These are phyloP conservation scores for Fragum sueziense DNA, from an alignment of 2,888 invertebrate species.

Conservation along the genomic window DNA sequence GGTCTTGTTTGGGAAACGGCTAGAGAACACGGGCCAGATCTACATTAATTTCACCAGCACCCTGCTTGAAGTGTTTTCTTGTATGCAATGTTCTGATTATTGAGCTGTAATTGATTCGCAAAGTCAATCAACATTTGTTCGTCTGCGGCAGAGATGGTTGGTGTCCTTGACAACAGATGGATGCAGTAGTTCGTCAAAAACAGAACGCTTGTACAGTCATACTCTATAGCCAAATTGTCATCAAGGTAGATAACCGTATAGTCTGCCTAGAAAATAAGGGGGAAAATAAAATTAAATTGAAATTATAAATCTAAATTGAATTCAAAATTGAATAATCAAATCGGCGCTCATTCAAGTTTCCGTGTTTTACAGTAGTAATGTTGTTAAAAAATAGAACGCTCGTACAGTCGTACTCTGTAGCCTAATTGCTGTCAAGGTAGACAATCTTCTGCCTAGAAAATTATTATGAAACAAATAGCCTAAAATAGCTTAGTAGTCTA, in stretches of 20 bases:
- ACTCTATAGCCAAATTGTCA: conserved; percentile 69
- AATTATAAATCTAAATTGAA: too few species aligned
- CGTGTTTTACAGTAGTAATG: too few species aligned
- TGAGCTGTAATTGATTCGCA: conserved; percentile 62
- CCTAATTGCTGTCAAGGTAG: too few species aligned
- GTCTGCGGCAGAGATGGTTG: conserved; percentile 54
- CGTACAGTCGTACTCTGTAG: too few species aligned
- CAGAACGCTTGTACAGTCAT: conserved; percentile 68
- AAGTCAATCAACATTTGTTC: conserved; percentile 57
- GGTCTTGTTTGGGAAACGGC: not conserved
- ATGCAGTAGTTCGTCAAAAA: conserved; percentile 73
- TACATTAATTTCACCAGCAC: conserved; percentile 83
- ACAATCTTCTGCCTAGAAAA: too few species aligned
- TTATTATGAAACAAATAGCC: too few species aligned
- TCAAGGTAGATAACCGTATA: conserved; percentile 68
- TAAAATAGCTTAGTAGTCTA: too few species aligned
- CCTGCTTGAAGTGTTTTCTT: conserved; percentile 61
- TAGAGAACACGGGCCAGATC: not conserved
- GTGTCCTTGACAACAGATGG: conserved; percentile 68
- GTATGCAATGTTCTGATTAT: conserved; percentile 64
- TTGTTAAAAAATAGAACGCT: too few species aligned
- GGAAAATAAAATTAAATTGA: not conserved
- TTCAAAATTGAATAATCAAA: too few species aligned
- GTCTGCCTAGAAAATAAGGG: conserved; percentile 60
- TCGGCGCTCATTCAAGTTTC: too few species aligned